Evolutionary conservation across 2,888 invertebrate genomes (phyloP).

Genomic region (Drosophila rubida): DNA sequence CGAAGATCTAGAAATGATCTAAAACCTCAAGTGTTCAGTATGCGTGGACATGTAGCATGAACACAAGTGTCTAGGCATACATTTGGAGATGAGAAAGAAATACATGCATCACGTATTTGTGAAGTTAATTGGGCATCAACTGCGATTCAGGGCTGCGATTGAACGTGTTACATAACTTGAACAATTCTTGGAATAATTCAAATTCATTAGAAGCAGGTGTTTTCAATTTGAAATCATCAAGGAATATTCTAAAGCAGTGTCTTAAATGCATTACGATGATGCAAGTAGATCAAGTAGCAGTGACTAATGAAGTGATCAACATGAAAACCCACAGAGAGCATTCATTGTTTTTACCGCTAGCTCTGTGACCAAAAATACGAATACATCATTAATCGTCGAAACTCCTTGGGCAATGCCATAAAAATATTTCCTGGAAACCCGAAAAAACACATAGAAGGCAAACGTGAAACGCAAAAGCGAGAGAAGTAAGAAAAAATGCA

Average conservation of each 20-base stretch:
- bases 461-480: conserved; percentile 5
- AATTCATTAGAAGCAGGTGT: not conserved
- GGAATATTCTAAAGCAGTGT: not conserved
- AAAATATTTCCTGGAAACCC: conserved; percentile 45
- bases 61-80: conserved; percentile 34
- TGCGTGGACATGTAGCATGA: conserved; percentile 47
- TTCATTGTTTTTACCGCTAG: conserved; percentile 35
- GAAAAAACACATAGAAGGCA: conserved; percentile 6
- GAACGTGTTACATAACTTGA: not conserved
- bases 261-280: not conserved
- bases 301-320: conserved; percentile 49
- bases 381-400: conserved; percentile 61
- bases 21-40: conserved; percentile 23
- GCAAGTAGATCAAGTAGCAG: not conserved
- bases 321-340: conserved; percentile 23
- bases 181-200: not conserved
- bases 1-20: conserved; percentile 17
- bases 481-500: conserved; percentile 42
- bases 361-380: conserved; percentile 17
- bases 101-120: conserved; percentile 23
- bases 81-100: conserved; percentile 7
- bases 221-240: not conserved
- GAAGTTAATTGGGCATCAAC: not conserved
- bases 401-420: conserved; percentile 34
- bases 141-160: conserved; percentile 32